Evolutionary conservation across 2,888 invertebrate genomes (phyloP).

Genomic region (Ametastegia equiseti): DNA sequence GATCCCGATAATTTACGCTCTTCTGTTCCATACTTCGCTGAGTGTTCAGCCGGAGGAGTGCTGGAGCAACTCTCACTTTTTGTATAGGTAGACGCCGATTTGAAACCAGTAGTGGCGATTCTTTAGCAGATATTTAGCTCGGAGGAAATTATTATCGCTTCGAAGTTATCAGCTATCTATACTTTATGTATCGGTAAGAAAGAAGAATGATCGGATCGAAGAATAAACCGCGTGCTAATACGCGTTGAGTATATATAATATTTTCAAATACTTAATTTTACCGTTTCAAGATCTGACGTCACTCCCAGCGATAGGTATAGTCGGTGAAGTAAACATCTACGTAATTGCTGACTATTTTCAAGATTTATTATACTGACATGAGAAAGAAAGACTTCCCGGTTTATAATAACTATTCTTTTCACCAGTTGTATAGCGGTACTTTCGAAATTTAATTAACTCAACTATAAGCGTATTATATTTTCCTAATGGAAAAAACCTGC

Average conservation of each 20-base stretch:
- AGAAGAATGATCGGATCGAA: too few relatives aligned
- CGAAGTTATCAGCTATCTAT: not conserved
- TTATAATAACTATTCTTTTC: not conserved
- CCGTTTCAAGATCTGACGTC: not conserved
- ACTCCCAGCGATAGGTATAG: not conserved
- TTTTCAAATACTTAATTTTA: slow-evolving; percentile 26
- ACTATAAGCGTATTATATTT: too few relatives aligned
- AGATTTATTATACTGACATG: not conserved
- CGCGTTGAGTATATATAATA: not conserved
- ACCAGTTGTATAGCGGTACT: slow-evolving; percentile 8
- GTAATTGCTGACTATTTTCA: not conserved
- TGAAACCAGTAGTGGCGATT: not conserved
- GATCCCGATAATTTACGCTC: slow-evolving; percentile 15
- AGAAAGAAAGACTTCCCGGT: slow-evolving; percentile 3
- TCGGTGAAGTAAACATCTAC: not conserved
- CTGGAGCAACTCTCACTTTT: slow-evolving; percentile 45
- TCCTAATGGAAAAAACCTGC: not conserved
- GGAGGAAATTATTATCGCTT: slow-evolving; percentile 1
- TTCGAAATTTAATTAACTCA: slow-evolving; percentile 4
- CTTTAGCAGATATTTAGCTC: not conserved
- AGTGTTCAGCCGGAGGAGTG: slow-evolving; percentile 6
- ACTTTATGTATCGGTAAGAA: not conserved
- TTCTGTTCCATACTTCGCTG: slow-evolving; percentile 21
- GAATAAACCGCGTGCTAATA: not conserved
- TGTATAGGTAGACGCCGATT: slow-evolving; percentile 16